A percentile compares a stretch with the other conserved stretches of the same genome.
Conservation (phyloP, 1,140 invertebrate genomes). For the Plutomurus gul region DNA sequence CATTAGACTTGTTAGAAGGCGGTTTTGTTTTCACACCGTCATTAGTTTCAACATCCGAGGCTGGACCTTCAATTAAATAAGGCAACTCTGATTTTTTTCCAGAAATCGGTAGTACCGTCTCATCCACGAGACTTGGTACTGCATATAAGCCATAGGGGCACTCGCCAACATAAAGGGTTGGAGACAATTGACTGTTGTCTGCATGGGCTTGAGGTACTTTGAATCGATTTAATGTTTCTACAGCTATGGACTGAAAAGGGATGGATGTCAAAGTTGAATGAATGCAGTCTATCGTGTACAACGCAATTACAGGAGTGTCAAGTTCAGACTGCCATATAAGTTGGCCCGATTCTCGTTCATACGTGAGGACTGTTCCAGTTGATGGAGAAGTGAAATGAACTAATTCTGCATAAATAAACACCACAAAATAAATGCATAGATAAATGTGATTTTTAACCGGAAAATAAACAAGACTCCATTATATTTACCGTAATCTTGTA, state of each 20-base stretch:
- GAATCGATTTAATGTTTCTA: slow-evolving; percentile 78
- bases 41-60: not conserved
- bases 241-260: slow-evolving; percentile 87
- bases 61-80: slow-evolving; percentile 47
- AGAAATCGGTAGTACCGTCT: slow-evolving; percentile 60
- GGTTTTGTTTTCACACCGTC: not conserved
- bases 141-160: slow-evolving; percentile 87
- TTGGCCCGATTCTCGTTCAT: slow-evolving; percentile 72
- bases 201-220: slow-evolving; percentile 66
- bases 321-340: slow-evolving; percentile 75
- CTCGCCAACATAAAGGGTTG: slow-evolving; percentile 91
- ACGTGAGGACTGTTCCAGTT: slow-evolving; percentile 80
- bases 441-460: not conserved
- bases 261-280: slow-evolving; percentile 73
- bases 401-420: slow-evolving; percentile 66
- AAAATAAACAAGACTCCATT: not conserved
- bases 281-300: slow-evolving; percentile 79
- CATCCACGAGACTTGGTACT: slow-evolving; percentile 86
- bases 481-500: slow-evolving; percentile 78
- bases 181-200: slow-evolving; percentile 63
- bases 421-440: slow-evolving; percentile 25
- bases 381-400: slow-evolving; percentile 88
- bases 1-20: not conserved
- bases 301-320: slow-evolving; percentile 88
- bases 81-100: slow-evolving; percentile 8